Evolutionary conservation across 2,113 vertebrate genomes (phyloP).

Genomic region (Limnothrissa miodon): DNA sequence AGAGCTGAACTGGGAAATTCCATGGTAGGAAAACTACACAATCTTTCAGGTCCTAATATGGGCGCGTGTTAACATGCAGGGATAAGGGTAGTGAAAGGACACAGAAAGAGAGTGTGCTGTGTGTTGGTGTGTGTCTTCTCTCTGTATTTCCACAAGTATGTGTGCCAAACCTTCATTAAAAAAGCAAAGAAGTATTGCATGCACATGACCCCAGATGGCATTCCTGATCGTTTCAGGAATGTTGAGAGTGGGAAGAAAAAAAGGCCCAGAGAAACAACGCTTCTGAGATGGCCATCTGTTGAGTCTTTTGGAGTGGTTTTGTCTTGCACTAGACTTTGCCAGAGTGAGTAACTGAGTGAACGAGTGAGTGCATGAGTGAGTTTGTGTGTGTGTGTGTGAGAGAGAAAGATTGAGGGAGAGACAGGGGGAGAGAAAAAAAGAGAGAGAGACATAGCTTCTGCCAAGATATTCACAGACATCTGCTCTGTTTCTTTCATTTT

Average conservation of each 20-base stretch:
- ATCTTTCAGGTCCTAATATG: conserved; percentile 60
- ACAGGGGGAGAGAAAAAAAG: no score
- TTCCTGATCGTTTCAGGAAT: not conserved
- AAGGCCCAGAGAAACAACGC: not conserved
- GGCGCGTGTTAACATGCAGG: conserved; percentile 43
- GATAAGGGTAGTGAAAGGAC: conserved; percentile 36
- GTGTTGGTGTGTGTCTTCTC: conserved; percentile 33
- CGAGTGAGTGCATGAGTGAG: no score
- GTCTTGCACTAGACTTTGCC: not conserved
- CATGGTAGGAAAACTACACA: conserved; percentile 31
- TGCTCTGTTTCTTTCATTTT: conserved; percentile 13
- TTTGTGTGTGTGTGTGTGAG: no score
- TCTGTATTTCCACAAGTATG: not conserved
- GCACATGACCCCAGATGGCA: conserved; percentile 6
- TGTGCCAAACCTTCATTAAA: not conserved
- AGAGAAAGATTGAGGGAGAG: no score
- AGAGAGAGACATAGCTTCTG: not conserved
- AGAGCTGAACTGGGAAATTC: conserved; percentile 47
- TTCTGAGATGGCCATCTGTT: conserved; percentile 17
- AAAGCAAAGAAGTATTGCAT: not conserved
- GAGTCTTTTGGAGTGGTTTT: not conserved
- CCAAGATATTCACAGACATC: conserved; percentile 9
- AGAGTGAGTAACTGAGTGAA: not conserved
- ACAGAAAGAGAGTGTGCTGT: conserved; percentile 27
- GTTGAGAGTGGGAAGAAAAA: conserved; percentile 1